Evolutionary conservation across 37 sponge, comb jelly and placozoan species (phyloP), one percentile per base, ranked within the genome.

Genomic region (Halichondria panicea): DNA sequence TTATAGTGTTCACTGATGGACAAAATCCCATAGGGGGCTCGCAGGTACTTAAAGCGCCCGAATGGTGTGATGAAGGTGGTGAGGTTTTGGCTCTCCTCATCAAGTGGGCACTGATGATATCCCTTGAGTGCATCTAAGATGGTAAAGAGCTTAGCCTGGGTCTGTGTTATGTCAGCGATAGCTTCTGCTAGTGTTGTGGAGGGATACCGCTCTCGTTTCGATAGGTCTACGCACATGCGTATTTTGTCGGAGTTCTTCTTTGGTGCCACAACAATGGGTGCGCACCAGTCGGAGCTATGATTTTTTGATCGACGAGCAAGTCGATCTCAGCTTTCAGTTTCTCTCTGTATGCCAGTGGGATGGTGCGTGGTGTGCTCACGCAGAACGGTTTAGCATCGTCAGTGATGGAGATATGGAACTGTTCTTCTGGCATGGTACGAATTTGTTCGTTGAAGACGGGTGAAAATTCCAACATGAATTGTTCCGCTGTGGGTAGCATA

Each of bases 51-150:
- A 58, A 55, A 82, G 22, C 68, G 54, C 3, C 82, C 74, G 32
- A 82, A 82, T 3, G 84, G 76, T 43, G 84, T 83, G 50, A 83
- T 83, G 61, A 83, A 83, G 5, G 70, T 83, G 12, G 84, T 83
- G 3, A 82, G 68, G 0, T 50, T 75, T 60, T 82, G 75, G 43
- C 75, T 66, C 8, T 74, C 75, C n/a, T 73, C 61, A 59, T 82
- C 83, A 1, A 82, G 68, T 28, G 75, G 75, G 43, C 82, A 81
- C 33, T 81, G 73, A 67, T 81, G 82, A 31, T 81, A 81, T 3
- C 84, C 84, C 25, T 74, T 83, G 1, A 74, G 44, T 35, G 84
- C 76, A 43, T 83, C 69, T 6, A 83, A 55, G 13, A 38, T 45
- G 28, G 84, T 68, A 61, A 83, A 83, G 46, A 68, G 11, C 37